These are phyloP conservation scores for Cranoglanis bouderius DNA, from an alignment of 2,113 vertebrate species.

Conservation along the genomic window DNA sequence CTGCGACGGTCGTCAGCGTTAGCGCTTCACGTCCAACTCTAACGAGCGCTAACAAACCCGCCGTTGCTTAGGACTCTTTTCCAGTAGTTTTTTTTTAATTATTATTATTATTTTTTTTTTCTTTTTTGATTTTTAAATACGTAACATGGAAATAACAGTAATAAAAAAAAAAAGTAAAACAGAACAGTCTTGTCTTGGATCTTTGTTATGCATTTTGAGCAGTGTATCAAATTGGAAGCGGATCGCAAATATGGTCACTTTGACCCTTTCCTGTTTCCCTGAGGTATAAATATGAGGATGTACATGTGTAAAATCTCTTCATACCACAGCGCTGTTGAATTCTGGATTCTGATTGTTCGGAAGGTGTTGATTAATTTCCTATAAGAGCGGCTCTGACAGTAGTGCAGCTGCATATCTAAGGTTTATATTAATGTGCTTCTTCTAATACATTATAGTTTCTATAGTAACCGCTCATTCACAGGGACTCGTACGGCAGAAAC, in stretches of 20 bases:
- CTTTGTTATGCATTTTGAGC: neutral
- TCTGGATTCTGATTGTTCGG: neutral
- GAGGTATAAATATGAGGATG: neutral
- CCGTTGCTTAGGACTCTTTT: slow-evolving; percentile 51
- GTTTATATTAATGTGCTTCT: neutral
- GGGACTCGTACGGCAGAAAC: neutral
- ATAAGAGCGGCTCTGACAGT: neutral
- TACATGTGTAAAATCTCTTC: neutral
- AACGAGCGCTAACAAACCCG: slow-evolving; percentile 36
- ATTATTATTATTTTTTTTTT: neutral
- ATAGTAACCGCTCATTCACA: neutral
- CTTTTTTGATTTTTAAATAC: slow-evolving; percentile 57
- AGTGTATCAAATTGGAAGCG: neutral
- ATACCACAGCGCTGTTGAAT: neutral
- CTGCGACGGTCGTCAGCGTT: slow-evolving; percentile 12
- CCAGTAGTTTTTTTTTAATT: slow-evolving; percentile 37
- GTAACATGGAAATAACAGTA: slow-evolving; percentile 52
- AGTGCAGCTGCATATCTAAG: neutral
- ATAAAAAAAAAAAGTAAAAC: slow-evolving; percentile 36
- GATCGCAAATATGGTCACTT: no score
- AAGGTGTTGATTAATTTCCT: neutral
- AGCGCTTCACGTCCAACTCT: slow-evolving; percentile 5
- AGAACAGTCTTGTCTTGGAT: neutral
- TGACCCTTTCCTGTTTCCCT: neutral
- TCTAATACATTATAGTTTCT: neutral